These are phyloP conservation scores for Gouania willdenowi DNA, from an alignment of 2,797 vertebrate species.

Conservation along the genomic window DNA sequence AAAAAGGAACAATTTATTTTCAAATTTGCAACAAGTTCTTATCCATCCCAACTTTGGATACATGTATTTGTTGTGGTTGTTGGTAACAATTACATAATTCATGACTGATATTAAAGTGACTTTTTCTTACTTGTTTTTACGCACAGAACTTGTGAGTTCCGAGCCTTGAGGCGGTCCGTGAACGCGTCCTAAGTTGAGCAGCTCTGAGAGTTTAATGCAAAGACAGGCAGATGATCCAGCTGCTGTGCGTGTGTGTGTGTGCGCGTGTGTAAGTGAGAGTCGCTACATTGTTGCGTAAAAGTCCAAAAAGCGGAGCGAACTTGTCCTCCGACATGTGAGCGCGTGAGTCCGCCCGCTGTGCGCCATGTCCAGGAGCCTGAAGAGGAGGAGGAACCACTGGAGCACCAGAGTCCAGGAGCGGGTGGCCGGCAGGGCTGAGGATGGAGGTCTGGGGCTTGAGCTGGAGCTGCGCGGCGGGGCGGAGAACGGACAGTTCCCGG, in stretches of 20 bases:
- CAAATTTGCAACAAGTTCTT: no score
- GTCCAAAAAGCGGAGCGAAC: slow-evolving; percentile 9
- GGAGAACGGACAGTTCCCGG: slow-evolving; percentile 93
- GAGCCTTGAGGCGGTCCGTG: neutral
- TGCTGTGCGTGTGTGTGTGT: slow-evolving; percentile 45
- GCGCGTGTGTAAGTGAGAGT: slow-evolving; percentile 63
- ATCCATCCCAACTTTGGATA: no score
- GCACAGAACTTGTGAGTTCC: neutral
- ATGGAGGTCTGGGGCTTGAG: slow-evolving; percentile 84
- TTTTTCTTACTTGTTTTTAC: no score
- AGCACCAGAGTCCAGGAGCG: slow-evolving; percentile 95
- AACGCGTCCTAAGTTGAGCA: slow-evolving; percentile 60
- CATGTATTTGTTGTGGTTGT: no score
- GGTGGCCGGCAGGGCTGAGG: slow-evolving; percentile 82
- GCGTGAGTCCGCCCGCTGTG: slow-evolving; percentile 44
- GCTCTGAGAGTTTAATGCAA: slow-evolving; percentile 46
- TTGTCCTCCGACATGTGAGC: slow-evolving; percentile 46
- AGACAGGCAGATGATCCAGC: slow-evolving; percentile 65
- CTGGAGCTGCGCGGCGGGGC: slow-evolving; percentile 92
- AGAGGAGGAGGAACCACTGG: slow-evolving; percentile 95
- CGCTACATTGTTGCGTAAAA: neutral
- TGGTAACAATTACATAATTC: no score
- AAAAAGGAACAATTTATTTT: no score
- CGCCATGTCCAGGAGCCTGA: slow-evolving; percentile 95
- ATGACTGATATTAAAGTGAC: no score